These are phyloP conservation scores for Mesembrinibis cayennensis DNA, from an alignment of 2,113 vertebrate genomes.

Conservation along the genomic window DNA sequence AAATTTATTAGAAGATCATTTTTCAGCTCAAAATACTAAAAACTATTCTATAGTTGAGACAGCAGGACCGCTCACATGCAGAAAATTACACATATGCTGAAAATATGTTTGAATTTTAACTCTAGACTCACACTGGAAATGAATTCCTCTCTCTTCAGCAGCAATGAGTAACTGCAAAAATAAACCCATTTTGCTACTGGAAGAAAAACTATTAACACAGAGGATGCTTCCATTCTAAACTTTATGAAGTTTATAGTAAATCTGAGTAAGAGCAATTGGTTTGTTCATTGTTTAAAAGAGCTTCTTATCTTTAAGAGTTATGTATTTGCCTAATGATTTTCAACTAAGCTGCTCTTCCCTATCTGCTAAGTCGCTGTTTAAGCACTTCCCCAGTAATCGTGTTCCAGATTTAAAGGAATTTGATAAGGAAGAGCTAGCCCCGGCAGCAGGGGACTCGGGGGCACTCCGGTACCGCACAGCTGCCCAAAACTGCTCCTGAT, in stretches of 20 bases:
- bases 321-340: not conserved
- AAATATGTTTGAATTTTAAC: not conserved
- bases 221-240: not conserved
- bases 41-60: fast-evolving
- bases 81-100: not conserved
- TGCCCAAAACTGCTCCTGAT: not conserved
- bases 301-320: not conserved
- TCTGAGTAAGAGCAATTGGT: not conserved
- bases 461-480: fast-evolving
- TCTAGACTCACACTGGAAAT: not conserved
- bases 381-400: not conserved
- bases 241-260: not conserved
- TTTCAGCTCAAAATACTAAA: not conserved
- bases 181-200: not conserved
- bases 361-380: not conserved
- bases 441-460: fast-evolving
- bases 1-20: not conserved
- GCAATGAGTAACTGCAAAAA: not conserved
- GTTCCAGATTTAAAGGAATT: not conserved
- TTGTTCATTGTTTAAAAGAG: not conserved
- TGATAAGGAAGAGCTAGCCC: not conserved
- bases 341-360: not conserved
- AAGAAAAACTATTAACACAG: not conserved
- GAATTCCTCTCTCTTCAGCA: not conserved
- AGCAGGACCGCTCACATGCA: not conserved